A percentile compares a stretch with the other conserved stretches of the same genome.
These are phyloP conservation scores for Equus quagga DNA, from an alignment of 2,113 vertebrate species.

Conservation along the genomic window DNA sequence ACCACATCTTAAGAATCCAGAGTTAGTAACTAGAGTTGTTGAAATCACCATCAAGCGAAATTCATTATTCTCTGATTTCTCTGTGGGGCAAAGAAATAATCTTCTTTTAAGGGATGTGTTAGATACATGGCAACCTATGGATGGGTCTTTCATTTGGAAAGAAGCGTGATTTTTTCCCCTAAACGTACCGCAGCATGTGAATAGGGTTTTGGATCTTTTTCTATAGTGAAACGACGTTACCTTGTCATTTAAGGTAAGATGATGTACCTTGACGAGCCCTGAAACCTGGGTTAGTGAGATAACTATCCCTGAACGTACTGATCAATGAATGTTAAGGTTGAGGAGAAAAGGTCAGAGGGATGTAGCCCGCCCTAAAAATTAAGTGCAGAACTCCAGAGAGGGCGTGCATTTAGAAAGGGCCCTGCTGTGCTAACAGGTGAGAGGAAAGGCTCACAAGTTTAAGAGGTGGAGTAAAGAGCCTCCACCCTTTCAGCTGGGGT, in stretches of 20 bases:
- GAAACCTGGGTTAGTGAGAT: not conserved
- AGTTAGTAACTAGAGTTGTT: not conserved
- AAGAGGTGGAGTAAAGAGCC: not conserved
- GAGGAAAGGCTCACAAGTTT: not conserved
- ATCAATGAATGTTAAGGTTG: not conserved
- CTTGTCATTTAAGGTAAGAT: not conserved
- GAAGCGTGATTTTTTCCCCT: not conserved
- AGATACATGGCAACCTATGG: not conserved
- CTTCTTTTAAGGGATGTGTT: not conserved
- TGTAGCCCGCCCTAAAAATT: not conserved
- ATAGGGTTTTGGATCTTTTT: constrained; percentile 11
- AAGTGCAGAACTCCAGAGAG: not conserved
- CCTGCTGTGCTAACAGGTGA: not conserved
- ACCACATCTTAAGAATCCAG: not conserved
- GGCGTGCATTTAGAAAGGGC: not conserved
- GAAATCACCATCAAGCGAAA: not conserved
- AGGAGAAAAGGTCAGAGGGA: not conserved
- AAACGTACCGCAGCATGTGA: not conserved
- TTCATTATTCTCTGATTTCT: constrained; percentile 9
- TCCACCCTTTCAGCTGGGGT: not conserved
- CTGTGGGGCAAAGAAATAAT: not conserved
- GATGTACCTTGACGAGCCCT: not conserved
- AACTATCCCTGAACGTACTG: not conserved
- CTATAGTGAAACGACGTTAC: not conserved
- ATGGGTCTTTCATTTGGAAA: not conserved